These are phyloP conservation scores for Globicephala melas DNA, from an alignment of 2,113 vertebrate genomes.

Conservation along the genomic window DNA sequence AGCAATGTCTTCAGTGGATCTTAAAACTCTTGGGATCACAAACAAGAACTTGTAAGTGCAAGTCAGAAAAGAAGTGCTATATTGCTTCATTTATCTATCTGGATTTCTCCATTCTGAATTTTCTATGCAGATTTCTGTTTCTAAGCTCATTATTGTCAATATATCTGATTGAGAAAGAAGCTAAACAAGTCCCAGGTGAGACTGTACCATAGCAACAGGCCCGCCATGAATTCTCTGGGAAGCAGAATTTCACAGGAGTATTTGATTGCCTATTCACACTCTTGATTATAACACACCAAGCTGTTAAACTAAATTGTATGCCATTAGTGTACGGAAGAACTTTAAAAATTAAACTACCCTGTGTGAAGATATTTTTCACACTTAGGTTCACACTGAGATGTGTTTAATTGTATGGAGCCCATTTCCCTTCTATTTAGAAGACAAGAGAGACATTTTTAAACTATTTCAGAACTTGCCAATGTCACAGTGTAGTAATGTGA, in stretches of 20 bases:
- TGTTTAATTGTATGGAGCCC: conserved; percentile 58
- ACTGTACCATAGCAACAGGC: conserved; percentile 73
- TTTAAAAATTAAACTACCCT: conserved; percentile 56
- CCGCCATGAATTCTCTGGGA: conserved; percentile 62
- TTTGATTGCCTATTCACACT: conserved; percentile 75
- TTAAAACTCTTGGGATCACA: conserved; percentile 18
- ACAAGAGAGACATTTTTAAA: conserved; percentile 46
- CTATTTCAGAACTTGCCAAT: conserved; percentile 41
- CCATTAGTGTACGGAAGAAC: conserved; percentile 58
- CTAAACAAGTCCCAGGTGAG: conserved; percentile 72
- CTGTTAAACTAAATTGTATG: conserved; percentile 66
- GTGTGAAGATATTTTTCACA: conserved; percentile 66
- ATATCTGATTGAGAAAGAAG: conserved; percentile 65
- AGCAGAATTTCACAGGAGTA: conserved; percentile 67
- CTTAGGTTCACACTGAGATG: conserved; percentile 29
- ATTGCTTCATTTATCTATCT: conserved; percentile 13
- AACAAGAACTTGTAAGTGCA: neutral
- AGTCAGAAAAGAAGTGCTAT: neutral
- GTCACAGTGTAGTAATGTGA: neutral
- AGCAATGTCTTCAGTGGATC: neutral
- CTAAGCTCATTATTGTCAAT: conserved; percentile 69
- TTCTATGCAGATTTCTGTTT: conserved; percentile 61
- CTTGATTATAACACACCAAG: conserved; percentile 69
- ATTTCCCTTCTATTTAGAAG: conserved; percentile 53
- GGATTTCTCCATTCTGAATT: conserved; percentile 50